Percentiles rank a stretch among this genome's conserved stretches.
Conservation (phyloP, 2,113 vertebrate genomes). For the Leptocoma aspasia region DNA sequence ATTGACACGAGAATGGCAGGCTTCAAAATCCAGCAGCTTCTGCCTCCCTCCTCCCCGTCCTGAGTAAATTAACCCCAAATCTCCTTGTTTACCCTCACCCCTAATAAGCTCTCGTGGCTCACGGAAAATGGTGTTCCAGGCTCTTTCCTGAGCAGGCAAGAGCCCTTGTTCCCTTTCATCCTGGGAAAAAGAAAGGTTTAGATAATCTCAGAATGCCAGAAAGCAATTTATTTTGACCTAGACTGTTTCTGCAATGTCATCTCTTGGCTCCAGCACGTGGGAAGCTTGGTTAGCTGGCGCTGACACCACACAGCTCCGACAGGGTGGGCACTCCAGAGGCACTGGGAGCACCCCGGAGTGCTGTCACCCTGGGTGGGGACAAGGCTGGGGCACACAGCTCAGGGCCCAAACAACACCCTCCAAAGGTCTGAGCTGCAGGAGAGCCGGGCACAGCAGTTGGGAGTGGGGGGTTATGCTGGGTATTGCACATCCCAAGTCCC, state of each 20-base stretch:
- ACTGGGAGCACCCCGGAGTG: fast-evolving
- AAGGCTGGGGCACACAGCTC: not conserved
- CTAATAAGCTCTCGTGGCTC: not conserved
- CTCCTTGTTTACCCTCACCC: slow-evolving; percentile 17
- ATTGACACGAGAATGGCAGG: not conserved
- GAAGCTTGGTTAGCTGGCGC: fast-evolving
- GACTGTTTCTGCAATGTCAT: slow-evolving; percentile 42
- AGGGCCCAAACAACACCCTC: not conserved
- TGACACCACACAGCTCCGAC: fast-evolving
- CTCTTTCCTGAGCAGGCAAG: not conserved
- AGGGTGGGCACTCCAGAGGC: not conserved
- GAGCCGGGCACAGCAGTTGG: not conserved
- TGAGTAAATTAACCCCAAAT: slow-evolving; percentile 37
- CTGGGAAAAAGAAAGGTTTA: slow-evolving; percentile 29
- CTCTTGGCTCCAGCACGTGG: not conserved
- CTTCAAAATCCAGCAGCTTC: not conserved
- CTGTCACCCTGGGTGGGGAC: not conserved
- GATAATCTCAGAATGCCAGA: slow-evolving; percentile 43
- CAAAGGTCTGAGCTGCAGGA: not conserved
- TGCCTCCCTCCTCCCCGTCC: not conserved
- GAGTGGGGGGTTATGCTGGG: fast-evolving
- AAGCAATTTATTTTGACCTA: slow-evolving; percentile 64
- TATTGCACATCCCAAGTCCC: too few relatives aligned
- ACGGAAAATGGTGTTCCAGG: not conserved
- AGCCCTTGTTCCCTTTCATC: slow-evolving; percentile 25